Evolutionary conservation across 2,113 vertebrate species (phyloP).

Genomic region (Aramus guarauna): DNA sequence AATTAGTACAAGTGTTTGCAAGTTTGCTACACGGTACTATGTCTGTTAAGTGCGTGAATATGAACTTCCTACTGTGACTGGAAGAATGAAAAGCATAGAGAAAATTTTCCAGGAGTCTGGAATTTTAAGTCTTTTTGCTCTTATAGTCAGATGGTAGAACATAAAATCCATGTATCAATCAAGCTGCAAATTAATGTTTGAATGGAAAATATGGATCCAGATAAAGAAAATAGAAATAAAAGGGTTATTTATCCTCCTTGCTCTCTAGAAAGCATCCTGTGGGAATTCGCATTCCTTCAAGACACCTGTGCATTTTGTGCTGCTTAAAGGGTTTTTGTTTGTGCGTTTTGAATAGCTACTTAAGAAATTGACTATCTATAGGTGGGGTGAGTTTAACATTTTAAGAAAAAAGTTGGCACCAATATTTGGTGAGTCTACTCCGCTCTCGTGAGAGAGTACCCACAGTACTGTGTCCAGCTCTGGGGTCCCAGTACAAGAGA

Average conservation of each 20-base stretch:
- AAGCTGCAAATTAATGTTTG: not conserved
- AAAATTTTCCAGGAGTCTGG: not conserved
- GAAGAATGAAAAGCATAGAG: not conserved
- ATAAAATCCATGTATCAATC: not conserved
- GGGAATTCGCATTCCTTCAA: not conserved
- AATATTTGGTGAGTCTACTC: not conserved
- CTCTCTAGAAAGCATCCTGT: not conserved
- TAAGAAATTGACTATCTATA: not conserved
- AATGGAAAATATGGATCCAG: not conserved
- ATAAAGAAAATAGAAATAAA: not conserved
- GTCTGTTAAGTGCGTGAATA: not conserved
- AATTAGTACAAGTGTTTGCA: not conserved
- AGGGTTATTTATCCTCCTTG: not conserved
- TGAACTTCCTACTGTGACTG: not conserved
- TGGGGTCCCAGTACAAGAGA: not conserved
- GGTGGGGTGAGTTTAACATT: not conserved
- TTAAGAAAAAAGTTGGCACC: not conserved
- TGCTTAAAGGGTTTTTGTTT: not conserved
- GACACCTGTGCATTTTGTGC: not conserved
- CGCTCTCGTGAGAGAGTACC: accelerated
- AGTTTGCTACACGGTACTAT: not conserved
- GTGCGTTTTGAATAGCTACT: not conserved
- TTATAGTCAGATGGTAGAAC: not conserved
- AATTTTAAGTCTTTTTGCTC: not conserved
- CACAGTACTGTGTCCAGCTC: not conserved